A percentile compares a stretch with the other conserved stretches of the same genome.
Conservation (phyloP, 2,113 vertebrate species). For the Perccottus glenii region DNA sequence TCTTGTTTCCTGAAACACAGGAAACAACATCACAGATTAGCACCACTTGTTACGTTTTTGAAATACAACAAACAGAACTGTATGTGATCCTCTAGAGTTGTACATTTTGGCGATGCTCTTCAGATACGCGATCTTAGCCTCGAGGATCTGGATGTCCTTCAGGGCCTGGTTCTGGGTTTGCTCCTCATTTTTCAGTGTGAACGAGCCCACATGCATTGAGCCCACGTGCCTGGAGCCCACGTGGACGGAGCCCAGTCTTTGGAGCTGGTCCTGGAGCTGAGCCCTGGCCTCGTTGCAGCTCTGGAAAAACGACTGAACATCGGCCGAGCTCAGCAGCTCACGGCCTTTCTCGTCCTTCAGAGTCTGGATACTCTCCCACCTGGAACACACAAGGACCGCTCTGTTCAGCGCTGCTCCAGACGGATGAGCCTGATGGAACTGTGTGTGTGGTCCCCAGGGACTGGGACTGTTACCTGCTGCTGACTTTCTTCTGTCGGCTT, state of each 20-base stretch:
- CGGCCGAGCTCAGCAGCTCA: conserved; percentile 79
- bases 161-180: conserved; percentile 67
- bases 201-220: conserved; percentile 26
- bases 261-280: conserved; percentile 78
- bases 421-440: background rate
- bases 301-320: conserved; percentile 81
- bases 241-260: conserved; percentile 62
- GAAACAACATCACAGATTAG: background rate
- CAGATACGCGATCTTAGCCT: conserved; percentile 83
- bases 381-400: conserved; percentile 37
- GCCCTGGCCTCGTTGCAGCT: conserved; percentile 78
- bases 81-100: background rate
- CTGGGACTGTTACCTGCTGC: conserved; percentile 73
- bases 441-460: no score
- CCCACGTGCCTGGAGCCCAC: conserved; percentile 69
- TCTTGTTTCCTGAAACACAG: conserved; percentile 79
- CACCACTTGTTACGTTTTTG: background rate
- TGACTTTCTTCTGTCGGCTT: conserved; percentile 69
- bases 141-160: conserved; percentile 80
- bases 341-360: conserved; percentile 85
- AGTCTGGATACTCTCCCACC: conserved; percentile 84
- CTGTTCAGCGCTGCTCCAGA: background rate
- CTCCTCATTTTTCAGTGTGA: conserved; percentile 69
- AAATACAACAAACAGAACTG: background rate
- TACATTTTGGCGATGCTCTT: conserved; percentile 83